phyloP scores from a whole-genome alignment of 2,113 vertebrate species.

The Nesogale talazaci region DNA sequence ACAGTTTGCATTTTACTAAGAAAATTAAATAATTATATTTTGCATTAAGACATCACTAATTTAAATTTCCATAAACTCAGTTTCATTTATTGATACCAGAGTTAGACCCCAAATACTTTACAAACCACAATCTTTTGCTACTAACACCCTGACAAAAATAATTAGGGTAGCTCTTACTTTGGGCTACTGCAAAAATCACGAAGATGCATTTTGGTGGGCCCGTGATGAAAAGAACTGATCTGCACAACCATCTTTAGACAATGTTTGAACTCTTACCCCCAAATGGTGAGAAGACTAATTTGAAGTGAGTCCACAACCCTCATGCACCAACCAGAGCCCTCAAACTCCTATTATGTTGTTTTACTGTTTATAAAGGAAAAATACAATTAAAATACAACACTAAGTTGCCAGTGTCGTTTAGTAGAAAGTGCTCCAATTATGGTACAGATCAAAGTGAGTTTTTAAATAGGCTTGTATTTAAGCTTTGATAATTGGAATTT shows the following conservation, averaged over 20 bases:
- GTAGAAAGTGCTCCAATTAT: constrained; percentile 64
- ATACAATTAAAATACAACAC: constrained; percentile 18
- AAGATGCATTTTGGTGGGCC: neutral
- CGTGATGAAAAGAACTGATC: neutral
- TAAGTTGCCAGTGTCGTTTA: constrained; percentile 55
- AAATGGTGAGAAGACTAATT: neutral
- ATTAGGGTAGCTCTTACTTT: neutral
- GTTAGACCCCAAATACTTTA: constrained; percentile 51
- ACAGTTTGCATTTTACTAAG: too few species aligned
- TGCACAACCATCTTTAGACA: neutral
- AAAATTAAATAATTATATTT: too few species aligned
- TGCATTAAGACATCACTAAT: neutral
- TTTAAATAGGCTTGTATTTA: constrained; percentile 61
- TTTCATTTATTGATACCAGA: constrained; percentile 24
- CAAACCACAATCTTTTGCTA: neutral
- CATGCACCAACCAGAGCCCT: neutral
- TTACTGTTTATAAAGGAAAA: constrained; percentile 40
- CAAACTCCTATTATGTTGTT: constrained; percentile 24
- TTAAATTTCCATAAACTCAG: constrained; percentile 26
- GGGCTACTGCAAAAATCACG: neutral
- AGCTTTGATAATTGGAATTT: constrained; percentile 76
- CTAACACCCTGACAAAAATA: neutral
- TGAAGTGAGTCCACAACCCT: neutral
- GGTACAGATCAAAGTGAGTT: constrained; percentile 65
- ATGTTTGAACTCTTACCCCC: neutral